Evolutionary conservation across 1,140 invertebrate species (phyloP).

Genomic region (Lerema accius): DNA sequence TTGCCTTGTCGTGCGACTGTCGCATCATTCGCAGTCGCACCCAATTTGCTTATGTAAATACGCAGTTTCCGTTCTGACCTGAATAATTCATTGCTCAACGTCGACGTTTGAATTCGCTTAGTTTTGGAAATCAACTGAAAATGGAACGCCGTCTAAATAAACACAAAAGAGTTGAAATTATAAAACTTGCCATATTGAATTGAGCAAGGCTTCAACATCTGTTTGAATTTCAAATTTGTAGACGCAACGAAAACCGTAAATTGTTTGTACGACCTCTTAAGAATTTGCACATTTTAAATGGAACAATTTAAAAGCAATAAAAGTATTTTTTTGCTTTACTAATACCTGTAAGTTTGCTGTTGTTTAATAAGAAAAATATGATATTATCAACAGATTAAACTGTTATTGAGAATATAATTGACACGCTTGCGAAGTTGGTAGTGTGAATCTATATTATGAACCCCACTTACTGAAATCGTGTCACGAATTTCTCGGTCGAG

Average conservation of each 20-base stretch:
- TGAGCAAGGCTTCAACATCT: not conserved
- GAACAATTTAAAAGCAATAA: no score
- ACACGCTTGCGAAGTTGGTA: no score
- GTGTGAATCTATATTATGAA: no score
- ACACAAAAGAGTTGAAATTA: conserved; percentile 3
- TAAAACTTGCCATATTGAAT: not conserved
- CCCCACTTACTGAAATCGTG: no score
- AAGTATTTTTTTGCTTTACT: no score
- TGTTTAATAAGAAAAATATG: no score
- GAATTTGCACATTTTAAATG: no score
- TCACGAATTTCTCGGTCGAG: no score
- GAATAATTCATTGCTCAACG: conserved; percentile 69
- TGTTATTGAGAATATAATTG: no score
- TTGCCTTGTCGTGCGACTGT: conserved; percentile 3
- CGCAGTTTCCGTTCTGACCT: conserved; percentile 68
- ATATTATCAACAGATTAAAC: no score
- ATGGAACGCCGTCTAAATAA: conserved; percentile 40
- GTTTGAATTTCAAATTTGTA: not conserved
- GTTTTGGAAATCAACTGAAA: conserved; percentile 67
- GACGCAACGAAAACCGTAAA: not conserved
- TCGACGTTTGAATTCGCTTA: conserved; percentile 63
- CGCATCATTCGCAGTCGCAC: conserved; percentile 44
- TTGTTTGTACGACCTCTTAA: not conserved
- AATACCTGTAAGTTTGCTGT: no score
- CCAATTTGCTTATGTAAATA: conserved; percentile 78